Base-by-base conservation (phyloP, 2,888 invertebrate genomes). In the Dasysyrphus tricinctus region DNA sequence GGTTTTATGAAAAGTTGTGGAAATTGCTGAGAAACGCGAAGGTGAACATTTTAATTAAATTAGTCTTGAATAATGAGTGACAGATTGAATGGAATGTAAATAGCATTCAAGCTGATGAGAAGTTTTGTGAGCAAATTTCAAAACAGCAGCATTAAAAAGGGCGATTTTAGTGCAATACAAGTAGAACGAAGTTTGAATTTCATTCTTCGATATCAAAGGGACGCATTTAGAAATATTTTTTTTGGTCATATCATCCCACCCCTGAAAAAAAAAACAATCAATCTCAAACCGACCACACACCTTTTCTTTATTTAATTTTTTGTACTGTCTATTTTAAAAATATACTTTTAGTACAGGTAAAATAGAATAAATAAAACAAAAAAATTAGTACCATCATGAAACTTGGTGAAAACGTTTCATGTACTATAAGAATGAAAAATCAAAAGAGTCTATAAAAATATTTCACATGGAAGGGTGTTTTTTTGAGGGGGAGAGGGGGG, bases 11-110 rank as follows among this genome's bases (percentile, higher is more conserved):
- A 39, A 56, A 63, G 56, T 75, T 63, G 29, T 42, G 42, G 29
- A 37, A 74, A 42, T 63, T 79, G 24, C 29, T 16, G 39, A 3
- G 61, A 49, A 74, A 63, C 54, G 56, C 24, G 37, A 63, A 70
- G 79, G 63, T 79, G 56, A 70, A 79, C 32, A 42, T 74, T 83
- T 37, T 83, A 83, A 83, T 79, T 79, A 70, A 75, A 78, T 34
- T 49, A 51, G 34, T 67, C 49, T 67, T 19, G 44, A 49, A 67
- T 49, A 67, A 49, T 67, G 19, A 67, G 12, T 34, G 49, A 67
- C 67, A 44, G 32, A 67, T 67, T 49, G 49, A 67, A 67, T 49
- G 67, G 19, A 67, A 67, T 49, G 67, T 9, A 49, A 49, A 49
- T 34, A 11, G 7, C 63, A 32, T 61, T 42, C 42, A 42, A 24